These are phyloP conservation scores for Mesaphorura yosii DNA, from an alignment of 1,140 invertebrate genomes.

Conservation along the genomic window DNA sequence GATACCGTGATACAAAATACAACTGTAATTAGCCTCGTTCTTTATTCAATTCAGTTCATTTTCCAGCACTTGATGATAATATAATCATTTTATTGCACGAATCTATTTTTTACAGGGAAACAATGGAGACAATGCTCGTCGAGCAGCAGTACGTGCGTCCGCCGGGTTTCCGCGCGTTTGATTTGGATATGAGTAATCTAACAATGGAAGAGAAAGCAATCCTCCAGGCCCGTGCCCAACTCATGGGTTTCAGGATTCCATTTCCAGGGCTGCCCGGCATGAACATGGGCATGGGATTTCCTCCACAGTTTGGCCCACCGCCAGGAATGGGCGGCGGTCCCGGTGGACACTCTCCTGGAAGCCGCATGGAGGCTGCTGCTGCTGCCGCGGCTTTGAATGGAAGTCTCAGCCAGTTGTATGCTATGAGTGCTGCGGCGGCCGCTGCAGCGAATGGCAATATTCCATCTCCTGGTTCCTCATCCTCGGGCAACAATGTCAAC, in stretches of 20 bases:
- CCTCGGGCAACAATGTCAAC: conserved; percentile 13
- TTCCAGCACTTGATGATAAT: too few species aligned
- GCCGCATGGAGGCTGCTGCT: conserved; percentile 25
- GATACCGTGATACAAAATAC: too few species aligned
- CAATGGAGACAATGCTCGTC: conserved; percentile 67
- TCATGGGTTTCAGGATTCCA: conserved; percentile 23
- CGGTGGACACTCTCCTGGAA: conserved; percentile 17
- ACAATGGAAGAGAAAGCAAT: conserved; percentile 63
- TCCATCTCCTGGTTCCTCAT: conserved; percentile 4
- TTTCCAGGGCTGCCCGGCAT: conserved; percentile 29
- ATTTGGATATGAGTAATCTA: conserved; percentile 56
- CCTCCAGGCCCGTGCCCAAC: conserved; percentile 36
- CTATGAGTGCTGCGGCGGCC: conserved; percentile 29
- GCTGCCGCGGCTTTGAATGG: conserved; percentile 31
- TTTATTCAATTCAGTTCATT: too few species aligned
- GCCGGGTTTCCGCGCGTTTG: conserved; percentile 54
- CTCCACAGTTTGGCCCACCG: conserved; percentile 17
- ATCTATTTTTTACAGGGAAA: conserved; percentile 56
- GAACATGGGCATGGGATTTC: conserved; percentile 4
- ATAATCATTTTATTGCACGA: conserved; percentile 32
- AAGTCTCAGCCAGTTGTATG: conserved; percentile 32
- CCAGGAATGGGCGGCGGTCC: conserved; percentile 21
- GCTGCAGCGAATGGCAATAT: conserved; percentile 2
- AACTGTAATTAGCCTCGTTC: too few species aligned
- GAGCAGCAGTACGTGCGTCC: conserved; percentile 62